phyloP scores from a whole-genome alignment of 2,797 vertebrate species.

The Melanogrammus aeglefinus region DNA sequence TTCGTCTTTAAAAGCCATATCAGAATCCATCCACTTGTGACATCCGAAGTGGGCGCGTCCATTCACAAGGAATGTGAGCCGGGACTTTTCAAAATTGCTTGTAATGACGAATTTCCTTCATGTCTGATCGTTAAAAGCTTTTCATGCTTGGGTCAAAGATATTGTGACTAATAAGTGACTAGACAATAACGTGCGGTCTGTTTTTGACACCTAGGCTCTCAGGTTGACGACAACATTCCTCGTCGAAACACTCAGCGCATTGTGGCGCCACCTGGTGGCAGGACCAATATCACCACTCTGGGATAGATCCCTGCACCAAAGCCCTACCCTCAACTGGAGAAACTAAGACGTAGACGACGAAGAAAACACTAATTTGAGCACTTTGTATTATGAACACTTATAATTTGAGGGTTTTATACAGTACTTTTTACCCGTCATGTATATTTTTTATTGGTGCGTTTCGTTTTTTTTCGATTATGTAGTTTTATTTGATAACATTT shows the following conservation, averaged over 20 bases:
- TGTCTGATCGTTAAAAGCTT: not conserved
- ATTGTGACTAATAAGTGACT: not conserved
- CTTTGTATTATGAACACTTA: slow-evolving; percentile 71
- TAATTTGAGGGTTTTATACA: slow-evolving; percentile 63
- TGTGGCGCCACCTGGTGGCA: slow-evolving; percentile 92
- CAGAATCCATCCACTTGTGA: too few relatives aligned
- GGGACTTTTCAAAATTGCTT: not conserved
- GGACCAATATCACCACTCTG: slow-evolving; percentile 97
- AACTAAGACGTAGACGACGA: slow-evolving; percentile 49
- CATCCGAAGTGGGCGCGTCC: too few relatives aligned
- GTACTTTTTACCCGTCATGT: slow-evolving; percentile 61
- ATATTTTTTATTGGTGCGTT: slow-evolving; percentile 58
- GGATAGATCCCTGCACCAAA: slow-evolving; percentile 77
- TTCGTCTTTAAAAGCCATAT: too few relatives aligned
- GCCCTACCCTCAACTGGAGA: slow-evolving; percentile 27
- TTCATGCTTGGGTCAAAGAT: not conserved
- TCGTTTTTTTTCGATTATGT: slow-evolving; percentile 53
- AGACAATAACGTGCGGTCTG: not conserved
- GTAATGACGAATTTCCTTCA: not conserved
- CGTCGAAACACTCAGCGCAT: slow-evolving; percentile 96
- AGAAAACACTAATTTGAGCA: slow-evolving; percentile 50
- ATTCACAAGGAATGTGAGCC: too few relatives aligned
- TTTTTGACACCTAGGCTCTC: slow-evolving; percentile 77
- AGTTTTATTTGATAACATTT: slow-evolving; percentile 31
- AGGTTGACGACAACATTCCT: slow-evolving; percentile 91